Evolutionary conservation across 2,888 invertebrate genomes (phyloP).

Genomic region (Proisotoma minuta): DNA sequence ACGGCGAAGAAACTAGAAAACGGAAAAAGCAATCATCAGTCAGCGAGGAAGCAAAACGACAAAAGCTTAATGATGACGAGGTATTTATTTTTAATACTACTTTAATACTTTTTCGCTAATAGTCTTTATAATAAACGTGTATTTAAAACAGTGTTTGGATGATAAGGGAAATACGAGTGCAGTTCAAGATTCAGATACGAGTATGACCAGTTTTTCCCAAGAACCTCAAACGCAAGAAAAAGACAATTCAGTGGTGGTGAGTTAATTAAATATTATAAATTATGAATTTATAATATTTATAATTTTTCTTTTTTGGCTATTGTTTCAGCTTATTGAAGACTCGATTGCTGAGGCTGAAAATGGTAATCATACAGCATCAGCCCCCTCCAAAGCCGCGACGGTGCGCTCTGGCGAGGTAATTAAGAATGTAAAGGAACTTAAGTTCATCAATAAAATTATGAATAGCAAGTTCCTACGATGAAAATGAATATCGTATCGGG

Average conservation of each 20-base stretch:
- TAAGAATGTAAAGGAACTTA: neutral
- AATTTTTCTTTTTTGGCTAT: neutral
- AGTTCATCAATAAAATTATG: slow-evolving; percentile 11
- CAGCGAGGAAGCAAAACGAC: slow-evolving; percentile 39
- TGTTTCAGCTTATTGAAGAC: slow-evolving; percentile 21
- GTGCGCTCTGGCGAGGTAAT: slow-evolving; percentile 25
- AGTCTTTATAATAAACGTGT: neutral
- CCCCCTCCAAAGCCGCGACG: slow-evolving; percentile 19
- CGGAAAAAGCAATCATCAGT: slow-evolving; percentile 43
- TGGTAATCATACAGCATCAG: slow-evolving; percentile 15
- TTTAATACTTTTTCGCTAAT: no score
- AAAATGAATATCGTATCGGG: slow-evolving; percentile 9
- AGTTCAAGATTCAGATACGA: slow-evolving; percentile 7
- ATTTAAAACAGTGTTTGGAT: neutral
- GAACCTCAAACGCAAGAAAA: slow-evolving; percentile 1
- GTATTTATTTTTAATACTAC: neutral
- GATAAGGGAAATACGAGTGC: slow-evolving; percentile 1
- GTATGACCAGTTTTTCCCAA: slow-evolving; percentile 5
- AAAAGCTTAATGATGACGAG: neutral
- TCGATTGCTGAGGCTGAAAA: slow-evolving; percentile 14
- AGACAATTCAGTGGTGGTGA: neutral
- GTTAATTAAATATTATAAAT: no score
- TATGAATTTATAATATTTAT: neutral
- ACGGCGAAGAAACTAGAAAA: slow-evolving; percentile 32
- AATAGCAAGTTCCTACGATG: slow-evolving; percentile 12